Percentiles rank a stretch among this genome's conserved stretches.
Conservation (phyloP, 35 echinoderm and acorn worm species). For the Patiria miniata region DNA sequence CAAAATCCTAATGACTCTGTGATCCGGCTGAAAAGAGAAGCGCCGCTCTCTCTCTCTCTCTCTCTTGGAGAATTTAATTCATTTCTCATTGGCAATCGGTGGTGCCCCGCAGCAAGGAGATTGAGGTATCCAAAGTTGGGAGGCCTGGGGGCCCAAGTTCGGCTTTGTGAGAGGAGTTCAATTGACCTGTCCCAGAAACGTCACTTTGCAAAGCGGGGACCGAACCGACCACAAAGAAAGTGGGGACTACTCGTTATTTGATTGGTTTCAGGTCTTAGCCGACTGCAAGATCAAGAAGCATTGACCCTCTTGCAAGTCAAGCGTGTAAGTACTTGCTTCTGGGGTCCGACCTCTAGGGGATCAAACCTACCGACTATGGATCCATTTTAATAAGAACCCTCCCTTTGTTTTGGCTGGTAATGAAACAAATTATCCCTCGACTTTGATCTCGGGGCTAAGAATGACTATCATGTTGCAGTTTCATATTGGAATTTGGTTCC, state of each 20-base stretch:
- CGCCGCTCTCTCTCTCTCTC: constrained; percentile 19
- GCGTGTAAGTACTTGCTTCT: constrained; percentile 33
- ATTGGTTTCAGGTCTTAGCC: constrained; percentile 19
- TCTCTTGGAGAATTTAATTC: constrained; percentile 48
- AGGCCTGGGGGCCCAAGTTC: constrained; percentile 3
- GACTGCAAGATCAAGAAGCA: background rate
- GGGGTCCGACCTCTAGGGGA: constrained; percentile 1
- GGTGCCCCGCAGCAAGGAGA: constrained; percentile 4
- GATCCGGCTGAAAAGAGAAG: constrained; percentile 24
- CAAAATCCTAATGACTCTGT: constrained; percentile 39
- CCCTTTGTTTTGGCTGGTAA: constrained; percentile 16
- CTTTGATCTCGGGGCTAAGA: constrained; percentile 2
- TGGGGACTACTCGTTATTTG: constrained; percentile 7
- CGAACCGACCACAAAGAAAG: background rate
- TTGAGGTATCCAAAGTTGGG: constrained; percentile 28
- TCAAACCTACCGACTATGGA: background rate
- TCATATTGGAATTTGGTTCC: constrained; percentile 4
- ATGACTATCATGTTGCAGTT: constrained; percentile 8
- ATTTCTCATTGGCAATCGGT: constrained; percentile 38
- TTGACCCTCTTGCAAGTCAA: constrained; percentile 3
- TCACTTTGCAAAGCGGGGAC: constrained; percentile 13
- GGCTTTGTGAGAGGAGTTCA: background rate
- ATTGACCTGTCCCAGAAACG: constrained; percentile 52
- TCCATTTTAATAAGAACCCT: constrained; percentile 9
- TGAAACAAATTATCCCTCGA: constrained; percentile 17